These are phyloP conservation scores for Corythucha ciliata DNA, from an alignment of 2,888 invertebrate genomes.

Conservation along the genomic window DNA sequence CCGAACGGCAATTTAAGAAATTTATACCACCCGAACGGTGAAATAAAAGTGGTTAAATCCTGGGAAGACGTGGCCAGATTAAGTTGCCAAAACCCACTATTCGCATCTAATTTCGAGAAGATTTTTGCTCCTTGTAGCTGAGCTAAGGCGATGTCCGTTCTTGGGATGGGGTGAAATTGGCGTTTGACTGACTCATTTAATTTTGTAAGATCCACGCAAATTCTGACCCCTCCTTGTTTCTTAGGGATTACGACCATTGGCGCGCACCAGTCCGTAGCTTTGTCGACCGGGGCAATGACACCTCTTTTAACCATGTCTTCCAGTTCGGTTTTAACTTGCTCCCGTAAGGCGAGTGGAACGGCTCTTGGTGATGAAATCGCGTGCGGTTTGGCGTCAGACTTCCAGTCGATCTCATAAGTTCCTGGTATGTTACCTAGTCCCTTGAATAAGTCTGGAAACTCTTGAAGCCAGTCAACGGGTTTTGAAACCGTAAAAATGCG, in stretches of 20 bases:
- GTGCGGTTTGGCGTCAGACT: conserved; percentile 3
- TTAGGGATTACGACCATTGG: conserved; percentile 15
- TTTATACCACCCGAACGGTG: conserved; percentile 20
- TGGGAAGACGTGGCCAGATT: conserved; percentile 11
- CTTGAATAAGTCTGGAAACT: conserved; percentile 9
- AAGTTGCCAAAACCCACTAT: conserved; percentile 20
- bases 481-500: conserved; percentile 1
- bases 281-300: conserved; percentile 11
- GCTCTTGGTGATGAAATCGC: conserved; percentile 10
- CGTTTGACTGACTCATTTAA: conserved; percentile 16
- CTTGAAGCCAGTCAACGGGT: conserved; percentile 1
- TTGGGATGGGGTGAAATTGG: conserved; percentile 13
- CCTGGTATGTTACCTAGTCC: conserved; percentile 9
- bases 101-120: conserved; percentile 19
- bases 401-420: conserved; percentile 6
- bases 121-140: conserved; percentile 11
- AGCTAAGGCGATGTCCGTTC: conserved; percentile 9
- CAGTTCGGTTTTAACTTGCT: conserved; percentile 6
- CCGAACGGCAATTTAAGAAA: conserved; percentile 34
- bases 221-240: conserved; percentile 13
- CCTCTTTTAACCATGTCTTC: conserved; percentile 10
- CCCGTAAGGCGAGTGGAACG: conserved; percentile 1
- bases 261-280: conserved; percentile 21
- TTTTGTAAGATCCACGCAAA: conserved; percentile 18
- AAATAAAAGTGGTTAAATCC: conserved; percentile 16